Evolutionary conservation across 2,888 invertebrate genomes (phyloP), one percentile per base, ranked within the genome.

Genomic region (Diarsia mendica): DNA sequence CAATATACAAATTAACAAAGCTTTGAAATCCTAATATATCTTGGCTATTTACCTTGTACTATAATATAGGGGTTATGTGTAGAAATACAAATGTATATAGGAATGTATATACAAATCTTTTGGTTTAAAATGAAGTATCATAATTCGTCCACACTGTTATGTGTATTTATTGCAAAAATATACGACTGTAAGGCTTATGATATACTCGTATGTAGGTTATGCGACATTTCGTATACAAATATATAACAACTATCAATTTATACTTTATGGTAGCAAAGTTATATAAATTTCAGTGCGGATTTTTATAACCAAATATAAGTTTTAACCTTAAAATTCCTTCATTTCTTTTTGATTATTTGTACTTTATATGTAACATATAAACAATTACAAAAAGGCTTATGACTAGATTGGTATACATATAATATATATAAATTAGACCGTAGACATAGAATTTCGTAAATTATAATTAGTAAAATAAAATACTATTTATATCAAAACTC

Each of bases 101-200:
- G 68, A 74, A 58, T 88, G 83, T 88, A 84, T 81, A 88, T 83
- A 85, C 33, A 67, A 76, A 23, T 33, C 28, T 33, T 49, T 67
- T 77, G 61, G n/a, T 72, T 79, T 80, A 87, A 88, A 88, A 90
- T 89, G 85, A 88, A 91, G 89, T 94, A 95, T 95, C 94, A 91
- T 92, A 92, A 92, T 92, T 93, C 95, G 96, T 96, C 95, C 96
- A 95, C 92, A 93, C 90, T 92, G 80, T 92, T 89, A 92, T 88
- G 89, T 93, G 92, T 93, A 93, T 91, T 90, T 92, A 93, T 85
- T 78, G 91, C 91, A 90, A 91, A 88, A 85, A 85, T 85, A 85
- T 86, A 84, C 79, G 77, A 87, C n/a, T 75, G 61, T 87, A 87
- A 87, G 82, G 87, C 86, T 87, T 87, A 44, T 65, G 53, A 76